Base-by-base conservation (phyloP, 2,113 vertebrate genomes). In the Potamarius usumacintae region DNA sequence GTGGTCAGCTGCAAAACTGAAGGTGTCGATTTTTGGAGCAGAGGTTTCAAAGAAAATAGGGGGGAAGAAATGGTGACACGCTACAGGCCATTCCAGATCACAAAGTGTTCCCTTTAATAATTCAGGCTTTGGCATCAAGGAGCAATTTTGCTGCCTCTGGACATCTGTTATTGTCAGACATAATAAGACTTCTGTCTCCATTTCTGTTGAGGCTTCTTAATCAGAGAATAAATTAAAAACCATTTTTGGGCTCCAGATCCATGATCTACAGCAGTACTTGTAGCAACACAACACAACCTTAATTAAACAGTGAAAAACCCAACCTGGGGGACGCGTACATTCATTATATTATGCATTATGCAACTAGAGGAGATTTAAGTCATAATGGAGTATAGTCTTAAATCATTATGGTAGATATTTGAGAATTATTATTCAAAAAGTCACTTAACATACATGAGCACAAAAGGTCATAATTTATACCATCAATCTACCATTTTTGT, bases 261-360 rank as follows among this genome's bases (percentile, higher is more conserved):
- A 17, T 60, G 72, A 85, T 77, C 83, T 17, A 60, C 78, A 63
- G 25, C 14, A 15, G 27, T 34, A 72, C 69, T 84, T 10, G 27
- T 72, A 72, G 67, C 52, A 57, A 42, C 34, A 27, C 84, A 62
- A 77, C 30, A 42, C 27, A 58, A 62, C 8, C 52, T 63, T 85
- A 60, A 74, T 69, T 63, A 17, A 85, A 50, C 69, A 17, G 27
- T 77, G 53, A 85, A 76, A 76, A 20, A 77, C 22, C 42, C 42
- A 85, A 60, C 57, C 72, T 77, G 71, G 22, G 42, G 57, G 57
- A 77, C 72, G 74, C 9, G 60, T 62, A 77, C 55, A 60, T 77
- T 85, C 25, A 85, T 85, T 85, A 77, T 63, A 52, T 62, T 62
- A 77, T 77, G 55, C 22, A 77, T 82, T 82, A 82, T 62, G 55